These are phyloP conservation scores for Phengaris arion DNA, from an alignment of 2,888 invertebrate species.

Conservation along the genomic window DNA sequence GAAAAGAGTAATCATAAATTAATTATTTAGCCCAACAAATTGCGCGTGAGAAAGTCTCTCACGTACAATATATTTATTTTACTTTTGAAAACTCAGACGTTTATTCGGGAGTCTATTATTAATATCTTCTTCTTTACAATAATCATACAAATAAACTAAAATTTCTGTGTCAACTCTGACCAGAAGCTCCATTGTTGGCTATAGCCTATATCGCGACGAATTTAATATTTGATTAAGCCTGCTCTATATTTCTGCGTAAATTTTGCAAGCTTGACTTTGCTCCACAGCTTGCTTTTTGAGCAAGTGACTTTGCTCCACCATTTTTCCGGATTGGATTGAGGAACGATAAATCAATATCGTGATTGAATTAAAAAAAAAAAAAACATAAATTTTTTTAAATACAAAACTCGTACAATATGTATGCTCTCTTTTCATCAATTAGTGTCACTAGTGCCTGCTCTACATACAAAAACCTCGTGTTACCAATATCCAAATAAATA, in stretches of 20 bases:
- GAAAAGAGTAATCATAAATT: conserved; percentile 5
- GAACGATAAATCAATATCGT: not conserved
- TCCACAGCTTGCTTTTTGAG: no score
- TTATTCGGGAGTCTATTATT: not conserved
- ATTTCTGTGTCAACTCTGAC: not conserved
- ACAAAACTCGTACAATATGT: no score
- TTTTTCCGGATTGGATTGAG: not conserved
- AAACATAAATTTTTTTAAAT: no score
- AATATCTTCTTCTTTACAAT: not conserved
- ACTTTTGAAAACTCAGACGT: not conserved
- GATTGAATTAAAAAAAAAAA: no score
- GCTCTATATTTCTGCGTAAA: not conserved
- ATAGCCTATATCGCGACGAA: not conserved
- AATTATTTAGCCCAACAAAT: conserved; percentile 1
- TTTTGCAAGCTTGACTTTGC: not conserved
- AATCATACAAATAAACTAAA: not conserved
- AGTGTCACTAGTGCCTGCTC: no score
- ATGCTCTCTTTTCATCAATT: no score
- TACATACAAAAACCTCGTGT: not conserved
- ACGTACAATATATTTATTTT: not conserved
- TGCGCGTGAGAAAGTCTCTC: not conserved
- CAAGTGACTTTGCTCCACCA: no score
- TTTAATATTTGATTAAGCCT: not conserved
- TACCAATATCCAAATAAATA: conserved; percentile 4
- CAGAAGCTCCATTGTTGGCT: not conserved